Evolutionary conservation across 2,113 vertebrate genomes (phyloP).

Genomic region (Scalopus aquaticus): DNA sequence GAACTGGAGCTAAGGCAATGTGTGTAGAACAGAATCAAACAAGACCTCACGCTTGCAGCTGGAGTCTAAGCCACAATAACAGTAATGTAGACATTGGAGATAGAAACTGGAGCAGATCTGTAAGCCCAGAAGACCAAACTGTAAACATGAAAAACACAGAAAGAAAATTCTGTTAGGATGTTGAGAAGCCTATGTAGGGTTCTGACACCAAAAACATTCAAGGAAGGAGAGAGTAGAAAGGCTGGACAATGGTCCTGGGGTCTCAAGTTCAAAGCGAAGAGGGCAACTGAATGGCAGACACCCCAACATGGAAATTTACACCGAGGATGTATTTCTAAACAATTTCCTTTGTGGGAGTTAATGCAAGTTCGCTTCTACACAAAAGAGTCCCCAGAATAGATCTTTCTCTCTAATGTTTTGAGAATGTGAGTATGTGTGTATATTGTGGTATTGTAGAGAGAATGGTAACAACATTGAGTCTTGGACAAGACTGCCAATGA

Average conservation of each 20-base stretch:
- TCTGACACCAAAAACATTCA: neutral
- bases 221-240: neutral
- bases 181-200: neutral
- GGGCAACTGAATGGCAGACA: fast-evolving
- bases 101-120: neutral
- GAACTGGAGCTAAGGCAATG: neutral
- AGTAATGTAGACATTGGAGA: too few relatives aligned
- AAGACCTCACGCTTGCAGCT: neutral
- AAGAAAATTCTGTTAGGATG: neutral
- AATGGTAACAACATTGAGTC: neutral
- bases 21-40: neutral
- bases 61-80: neutral
- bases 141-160: neutral
- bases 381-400: neutral
- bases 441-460: neutral
- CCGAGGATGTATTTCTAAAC: neutral
- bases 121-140: neutral
- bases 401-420: neutral
- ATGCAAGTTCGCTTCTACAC: neutral
- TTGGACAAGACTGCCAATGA: neutral
- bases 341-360: neutral
- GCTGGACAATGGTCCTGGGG: fast-evolving
- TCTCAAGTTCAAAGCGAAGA: neutral
- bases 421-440: neutral
- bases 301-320: fast-evolving